A percentile compares a stretch with the other conserved stretches of the same genome.
phyloP scores from a whole-genome alignment of 2,797 vertebrate genomes.

The Miichthys miiuy region DNA sequence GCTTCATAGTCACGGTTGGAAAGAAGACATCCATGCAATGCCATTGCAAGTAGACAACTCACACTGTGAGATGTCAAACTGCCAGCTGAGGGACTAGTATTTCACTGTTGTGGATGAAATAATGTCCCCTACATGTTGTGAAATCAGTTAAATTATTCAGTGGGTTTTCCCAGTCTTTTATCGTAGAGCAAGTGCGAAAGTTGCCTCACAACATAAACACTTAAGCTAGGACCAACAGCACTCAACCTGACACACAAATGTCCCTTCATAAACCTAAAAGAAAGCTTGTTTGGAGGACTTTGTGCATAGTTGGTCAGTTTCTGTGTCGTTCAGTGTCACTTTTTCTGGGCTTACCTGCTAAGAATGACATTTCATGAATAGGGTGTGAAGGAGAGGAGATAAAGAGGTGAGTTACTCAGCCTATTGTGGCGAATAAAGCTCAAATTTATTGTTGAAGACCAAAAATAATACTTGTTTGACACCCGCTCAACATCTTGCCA shows the following conservation, averaged over 20 bases:
- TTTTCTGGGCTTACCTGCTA: too few relatives aligned
- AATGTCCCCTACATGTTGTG: neutral
- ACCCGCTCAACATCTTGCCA: neutral
- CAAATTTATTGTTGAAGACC: neutral
- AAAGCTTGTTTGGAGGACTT: neutral
- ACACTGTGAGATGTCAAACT: neutral
- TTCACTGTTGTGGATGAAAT: neutral
- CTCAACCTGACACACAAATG: slow-evolving; percentile 18
- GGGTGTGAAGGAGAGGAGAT: neutral
- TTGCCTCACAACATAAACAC: neutral
- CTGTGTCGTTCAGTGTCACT: neutral
- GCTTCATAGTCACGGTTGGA: neutral
- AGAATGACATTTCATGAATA: too few relatives aligned
- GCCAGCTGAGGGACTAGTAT: neutral
- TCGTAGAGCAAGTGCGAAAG: neutral
- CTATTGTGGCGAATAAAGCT: neutral
- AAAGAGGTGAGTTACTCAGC: neutral
- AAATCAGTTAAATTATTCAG: neutral
- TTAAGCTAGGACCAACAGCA: neutral
- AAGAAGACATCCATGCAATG: slow-evolving; percentile 40
- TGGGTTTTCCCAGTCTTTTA: neutral
- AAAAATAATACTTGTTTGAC: neutral
- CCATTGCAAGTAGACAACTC: neutral
- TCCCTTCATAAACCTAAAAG: slow-evolving; percentile 20
- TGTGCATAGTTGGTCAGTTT: neutral